Conservation (phyloP, 2,888 invertebrate species). For the Protonemura montana region DNA sequence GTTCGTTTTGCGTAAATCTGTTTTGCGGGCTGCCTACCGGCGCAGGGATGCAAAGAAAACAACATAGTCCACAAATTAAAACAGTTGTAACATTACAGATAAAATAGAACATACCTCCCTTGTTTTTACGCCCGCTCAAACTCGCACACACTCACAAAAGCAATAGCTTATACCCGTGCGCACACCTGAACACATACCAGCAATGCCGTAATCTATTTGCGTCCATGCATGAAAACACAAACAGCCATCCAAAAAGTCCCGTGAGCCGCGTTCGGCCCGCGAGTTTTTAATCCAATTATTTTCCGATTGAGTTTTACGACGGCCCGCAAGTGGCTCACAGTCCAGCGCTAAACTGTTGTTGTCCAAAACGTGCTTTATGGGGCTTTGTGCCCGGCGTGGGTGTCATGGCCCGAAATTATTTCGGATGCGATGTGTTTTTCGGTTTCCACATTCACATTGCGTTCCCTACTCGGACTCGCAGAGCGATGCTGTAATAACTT, state of each 20-base stretch:
- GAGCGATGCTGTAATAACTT: background rate
- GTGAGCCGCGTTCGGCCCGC: background rate
- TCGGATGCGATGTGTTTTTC: background rate
- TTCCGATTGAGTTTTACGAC: constrained; percentile 7
- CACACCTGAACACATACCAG: background rate
- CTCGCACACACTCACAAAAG: background rate
- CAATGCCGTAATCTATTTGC: background rate
- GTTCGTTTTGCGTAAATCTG: background rate
- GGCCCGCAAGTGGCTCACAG: background rate
- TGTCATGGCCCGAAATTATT: background rate
- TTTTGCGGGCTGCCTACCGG: background rate
- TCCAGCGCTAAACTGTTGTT: background rate
- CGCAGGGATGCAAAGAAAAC: background rate
- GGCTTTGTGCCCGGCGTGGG: background rate
- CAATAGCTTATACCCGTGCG: background rate
- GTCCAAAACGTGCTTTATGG: background rate
- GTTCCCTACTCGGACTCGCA: background rate
- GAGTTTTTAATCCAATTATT: constrained; percentile 3
- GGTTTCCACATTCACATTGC: background rate
- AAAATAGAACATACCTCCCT: background rate
- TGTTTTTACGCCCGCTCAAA: background rate
- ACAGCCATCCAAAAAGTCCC: background rate
- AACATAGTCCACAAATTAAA: background rate
- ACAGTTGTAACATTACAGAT: background rate
- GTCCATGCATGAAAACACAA: background rate